Evolutionary conservation across 2,113 vertebrate genomes (phyloP).

Genomic region (Apteryx owenii): DNA sequence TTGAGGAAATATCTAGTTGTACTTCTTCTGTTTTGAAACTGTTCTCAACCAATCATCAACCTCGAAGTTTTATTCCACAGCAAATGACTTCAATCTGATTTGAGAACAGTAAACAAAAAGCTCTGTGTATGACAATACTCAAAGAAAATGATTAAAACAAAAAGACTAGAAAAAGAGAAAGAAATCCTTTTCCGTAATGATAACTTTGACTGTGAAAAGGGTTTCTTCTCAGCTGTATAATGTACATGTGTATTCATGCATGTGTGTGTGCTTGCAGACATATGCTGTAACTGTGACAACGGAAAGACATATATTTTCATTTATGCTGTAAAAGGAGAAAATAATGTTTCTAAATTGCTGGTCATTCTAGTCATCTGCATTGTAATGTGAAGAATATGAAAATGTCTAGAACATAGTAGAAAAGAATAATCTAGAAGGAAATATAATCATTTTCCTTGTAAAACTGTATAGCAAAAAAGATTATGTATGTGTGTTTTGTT

Average conservation of each 20-base stretch:
- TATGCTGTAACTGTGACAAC: background rate
- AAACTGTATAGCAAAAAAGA: background rate
- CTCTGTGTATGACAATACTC: background rate
- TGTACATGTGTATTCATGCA: background rate
- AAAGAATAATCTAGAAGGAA: background rate
- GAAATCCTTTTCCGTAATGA: background rate
- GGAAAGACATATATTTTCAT: background rate
- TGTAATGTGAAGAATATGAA: background rate
- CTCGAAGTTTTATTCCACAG: background rate
- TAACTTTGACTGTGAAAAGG: background rate
- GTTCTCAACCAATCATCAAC: background rate
- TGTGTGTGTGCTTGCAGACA: background rate
- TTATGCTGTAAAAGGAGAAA: background rate
- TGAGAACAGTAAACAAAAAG: background rate
- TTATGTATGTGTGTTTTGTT: background rate
- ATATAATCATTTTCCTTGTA: background rate
- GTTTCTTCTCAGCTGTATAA: background rate
- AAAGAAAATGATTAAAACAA: background rate
- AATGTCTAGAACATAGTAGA: background rate
- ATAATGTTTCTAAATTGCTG: background rate
- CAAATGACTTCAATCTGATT: background rate
- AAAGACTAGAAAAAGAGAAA: background rate
- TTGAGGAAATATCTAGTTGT: background rate
- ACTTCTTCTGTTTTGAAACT: background rate
- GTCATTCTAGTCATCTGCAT: background rate